Evolutionary conservation across 2,888 invertebrate species (phyloP).

Genomic region (Cheilosia vernalis): DNA sequence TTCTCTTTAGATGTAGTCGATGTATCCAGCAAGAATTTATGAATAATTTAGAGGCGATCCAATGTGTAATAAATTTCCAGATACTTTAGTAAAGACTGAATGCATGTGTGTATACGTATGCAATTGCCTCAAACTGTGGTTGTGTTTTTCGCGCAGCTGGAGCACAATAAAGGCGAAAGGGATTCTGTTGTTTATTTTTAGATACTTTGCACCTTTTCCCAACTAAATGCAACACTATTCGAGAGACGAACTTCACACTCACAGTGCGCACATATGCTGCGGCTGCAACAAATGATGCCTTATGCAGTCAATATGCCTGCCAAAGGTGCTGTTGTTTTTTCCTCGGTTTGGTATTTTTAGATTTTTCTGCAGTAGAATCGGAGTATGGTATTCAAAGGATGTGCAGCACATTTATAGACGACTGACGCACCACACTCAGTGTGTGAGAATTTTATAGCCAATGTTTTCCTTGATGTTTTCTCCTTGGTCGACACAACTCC

Average conservation of each 20-base stretch:
- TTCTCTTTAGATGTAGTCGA: too few relatives aligned
- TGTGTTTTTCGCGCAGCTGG: conserved; percentile 66
- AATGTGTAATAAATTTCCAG: conserved; percentile 50
- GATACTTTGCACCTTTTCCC: conserved; percentile 72
- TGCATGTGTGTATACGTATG: not conserved
- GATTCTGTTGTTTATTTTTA: conserved; percentile 37
- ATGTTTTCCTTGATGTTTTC: conserved; percentile 17
- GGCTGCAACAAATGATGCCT: conserved; percentile 34
- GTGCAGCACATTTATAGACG: conserved; percentile 57
- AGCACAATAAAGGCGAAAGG: conserved; percentile 40
- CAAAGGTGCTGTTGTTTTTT: conserved; percentile 60
- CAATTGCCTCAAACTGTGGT: conserved; percentile 2
- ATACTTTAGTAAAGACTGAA: conserved; percentile 35
- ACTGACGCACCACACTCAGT: conserved; percentile 56
- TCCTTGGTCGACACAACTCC: conserved; percentile 18
- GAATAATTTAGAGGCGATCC: conserved; percentile 48
- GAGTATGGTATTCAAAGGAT: conserved; percentile 65
- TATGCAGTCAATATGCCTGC: conserved; percentile 65
- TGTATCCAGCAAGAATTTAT: conserved; percentile 38
- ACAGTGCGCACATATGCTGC: conserved; percentile 34
- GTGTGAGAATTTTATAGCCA: conserved; percentile 69
- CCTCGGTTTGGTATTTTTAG: conserved; percentile 61
- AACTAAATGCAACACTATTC: conserved; percentile 57
- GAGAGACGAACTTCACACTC: conserved; percentile 44
- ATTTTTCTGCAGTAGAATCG: conserved; percentile 67